Conservation (phyloP, 2,888 invertebrate species). For the Junonia oenone region DNA sequence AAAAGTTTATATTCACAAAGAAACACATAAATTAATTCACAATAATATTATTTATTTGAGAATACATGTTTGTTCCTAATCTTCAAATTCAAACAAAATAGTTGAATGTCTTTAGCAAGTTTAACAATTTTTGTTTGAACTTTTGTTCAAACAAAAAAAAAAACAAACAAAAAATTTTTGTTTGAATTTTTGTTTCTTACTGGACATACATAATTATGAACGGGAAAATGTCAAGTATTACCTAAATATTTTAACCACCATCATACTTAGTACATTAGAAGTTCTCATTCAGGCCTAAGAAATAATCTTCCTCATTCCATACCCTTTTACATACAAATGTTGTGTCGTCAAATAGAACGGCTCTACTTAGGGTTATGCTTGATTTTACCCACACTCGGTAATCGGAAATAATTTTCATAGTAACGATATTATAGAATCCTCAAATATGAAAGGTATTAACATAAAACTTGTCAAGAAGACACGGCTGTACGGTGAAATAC, state of each 20-base stretch:
- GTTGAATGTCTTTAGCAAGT: too few relatives aligned
- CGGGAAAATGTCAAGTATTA: background rate
- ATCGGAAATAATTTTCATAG: too few relatives aligned
- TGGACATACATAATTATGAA: background rate
- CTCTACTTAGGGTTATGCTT: slow-evolving; percentile 19
- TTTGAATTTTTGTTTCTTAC: background rate
- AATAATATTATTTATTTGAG: too few relatives aligned
- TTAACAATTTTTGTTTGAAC: too few relatives aligned
- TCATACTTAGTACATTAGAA: background rate
- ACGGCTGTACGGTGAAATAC: too few relatives aligned
- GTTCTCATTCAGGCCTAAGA: background rate
- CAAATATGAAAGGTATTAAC: background rate
- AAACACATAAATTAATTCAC: too few relatives aligned
- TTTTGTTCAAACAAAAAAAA: too few relatives aligned
- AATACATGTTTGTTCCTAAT: too few relatives aligned
- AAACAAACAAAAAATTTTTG: too few relatives aligned
- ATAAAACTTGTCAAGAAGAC: too few relatives aligned
- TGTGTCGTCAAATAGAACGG: slow-evolving; percentile 23
- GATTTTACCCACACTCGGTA: background rate
- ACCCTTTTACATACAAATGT: slow-evolving; percentile 27
- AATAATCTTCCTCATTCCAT: slow-evolving; percentile 27
- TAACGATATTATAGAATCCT: background rate
- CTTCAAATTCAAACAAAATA: too few relatives aligned
- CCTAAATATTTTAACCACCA: background rate
- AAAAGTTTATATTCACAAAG: too few relatives aligned